These are phyloP conservation scores for Poecilia wingei DNA, from an alignment of 2,797 vertebrate species.

Conservation along the genomic window DNA sequence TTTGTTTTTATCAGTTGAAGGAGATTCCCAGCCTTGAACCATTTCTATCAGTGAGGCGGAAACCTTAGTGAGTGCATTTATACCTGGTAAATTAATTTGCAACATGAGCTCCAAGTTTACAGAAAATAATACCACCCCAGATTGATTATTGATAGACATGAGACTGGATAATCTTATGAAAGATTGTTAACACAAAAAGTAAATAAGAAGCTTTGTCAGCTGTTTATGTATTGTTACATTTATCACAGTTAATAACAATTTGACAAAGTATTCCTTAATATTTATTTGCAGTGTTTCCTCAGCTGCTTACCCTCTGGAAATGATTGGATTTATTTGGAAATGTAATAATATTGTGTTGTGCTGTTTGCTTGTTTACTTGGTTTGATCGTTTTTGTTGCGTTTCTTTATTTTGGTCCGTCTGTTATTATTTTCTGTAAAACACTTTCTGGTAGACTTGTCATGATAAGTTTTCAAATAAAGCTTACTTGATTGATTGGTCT, in stretches of 20 bases:
- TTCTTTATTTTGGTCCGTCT: not conserved
- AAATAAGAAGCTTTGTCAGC: not conserved
- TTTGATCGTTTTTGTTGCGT: not conserved
- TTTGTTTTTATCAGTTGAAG: not conserved
- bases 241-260: not conserved
- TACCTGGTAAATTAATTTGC: not conserved
- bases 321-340: not conserved
- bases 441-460: not conserved
- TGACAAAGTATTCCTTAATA: not conserved
- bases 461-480: conserved; percentile 2
- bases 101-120: not conserved
- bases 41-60: not conserved
- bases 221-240: too few species aligned
- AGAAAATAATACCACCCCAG: not conserved
- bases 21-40: not conserved
- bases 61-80: not conserved
- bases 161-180: not conserved
- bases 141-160: not conserved
- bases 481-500: not conserved
- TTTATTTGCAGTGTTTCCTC: not conserved
- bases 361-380: not conserved
- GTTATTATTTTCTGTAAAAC: not conserved
- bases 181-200: not conserved
- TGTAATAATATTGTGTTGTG: not conserved
- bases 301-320: not conserved